A percentile compares a stretch with the other conserved stretches of the same genome.
Conservation (phyloP, 1,140 invertebrate genomes). For the Eueides isabella region DNA sequence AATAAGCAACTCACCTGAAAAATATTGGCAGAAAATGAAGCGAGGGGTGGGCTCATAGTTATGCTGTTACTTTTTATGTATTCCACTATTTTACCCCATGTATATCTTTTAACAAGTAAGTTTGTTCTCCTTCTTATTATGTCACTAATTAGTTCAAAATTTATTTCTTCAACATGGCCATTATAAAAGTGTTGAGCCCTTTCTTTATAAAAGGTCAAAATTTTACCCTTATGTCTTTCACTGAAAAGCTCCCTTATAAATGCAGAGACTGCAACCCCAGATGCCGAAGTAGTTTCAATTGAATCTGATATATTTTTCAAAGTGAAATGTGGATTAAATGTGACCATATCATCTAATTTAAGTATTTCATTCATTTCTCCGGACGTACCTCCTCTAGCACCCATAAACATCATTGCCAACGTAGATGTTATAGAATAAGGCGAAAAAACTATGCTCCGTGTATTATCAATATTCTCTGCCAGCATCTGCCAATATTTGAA, state of each 20-base stretch:
- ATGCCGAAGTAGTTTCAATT: constrained; percentile 84
- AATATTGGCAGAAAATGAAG: constrained; percentile 90
- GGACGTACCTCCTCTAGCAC: constrained; percentile 92
- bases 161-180: constrained; percentile 91
- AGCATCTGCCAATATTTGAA: constrained; percentile 90
- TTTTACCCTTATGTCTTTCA: constrained; percentile 88
- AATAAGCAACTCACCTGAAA: constrained; percentile 84
- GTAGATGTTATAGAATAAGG: constrained; percentile 93
- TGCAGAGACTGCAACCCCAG: constrained; percentile 88
- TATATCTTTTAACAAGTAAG: constrained; percentile 89
- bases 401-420: constrained; percentile 93
- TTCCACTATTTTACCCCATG: constrained; percentile 88
- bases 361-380: constrained; percentile 94
- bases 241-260: constrained; percentile 91
- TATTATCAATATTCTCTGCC: constrained; percentile 86
- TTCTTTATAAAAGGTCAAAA: constrained; percentile 93
- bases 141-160: constrained; percentile 90
- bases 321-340: constrained; percentile 93
- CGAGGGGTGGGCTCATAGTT: constrained; percentile 87
- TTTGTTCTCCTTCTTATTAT: constrained; percentile 90
- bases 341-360: constrained; percentile 92
- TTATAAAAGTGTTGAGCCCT: constrained; percentile 92
- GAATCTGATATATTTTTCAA: constrained; percentile 92
- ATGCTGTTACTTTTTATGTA: constrained; percentile 88
- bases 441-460: constrained; percentile 90